Base-by-base conservation (phyloP, 2,113 vertebrate species). In the Ictalurus furcatus region DNA sequence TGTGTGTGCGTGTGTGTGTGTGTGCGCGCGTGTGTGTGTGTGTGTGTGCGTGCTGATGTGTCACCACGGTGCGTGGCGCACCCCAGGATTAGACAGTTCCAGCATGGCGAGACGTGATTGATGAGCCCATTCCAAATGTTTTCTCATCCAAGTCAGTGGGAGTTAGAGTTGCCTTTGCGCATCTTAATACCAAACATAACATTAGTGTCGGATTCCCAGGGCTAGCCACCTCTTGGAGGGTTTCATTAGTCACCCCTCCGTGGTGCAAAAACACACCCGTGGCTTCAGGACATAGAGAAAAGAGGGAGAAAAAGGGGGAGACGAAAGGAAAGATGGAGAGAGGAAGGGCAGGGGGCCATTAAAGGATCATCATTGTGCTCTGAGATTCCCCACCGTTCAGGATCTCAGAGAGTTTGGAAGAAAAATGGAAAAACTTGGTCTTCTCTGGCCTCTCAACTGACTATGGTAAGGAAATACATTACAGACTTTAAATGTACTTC, bases 141-240 rank as follows among this genome's bases (percentile, higher is more conserved):
- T 95, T 94, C 93, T 93, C 89, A 91, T 94, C 92, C 93, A 94
- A 92, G 94, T 94, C 95, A 96, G 95, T 95, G 94, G 95, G 95
- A 94, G 95, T 94, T 94, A 90, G 87, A 94, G 95, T 92, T 94
- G 94, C 93, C 89, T 92, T 88, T 0, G 86, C 91, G 93, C 93
- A 95, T 95, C 92, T 94, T 95, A 96, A 95, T 95, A 95, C 92
- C 92, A 94, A 94, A 91, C 90, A 92, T 90, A 93, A 94, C 95
- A 95, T 96, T 95, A 95, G 91, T 92, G 80, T 89, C 82, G 56
- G 90, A 74, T 90, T 92, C 93, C 92, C 88, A 88, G 58, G 40
- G 92, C 92, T 92, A 86, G 87, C 87, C 91, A 92, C 81, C 93
- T 93, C 92, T 92, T 91, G 40, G 87, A 91, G 92, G 92, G 92